A percentile compares a stretch with the other conserved stretches of the same genome.
Conservation (phyloP, 1,140 invertebrate species). For the Saccostrea cuccullata region DNA sequence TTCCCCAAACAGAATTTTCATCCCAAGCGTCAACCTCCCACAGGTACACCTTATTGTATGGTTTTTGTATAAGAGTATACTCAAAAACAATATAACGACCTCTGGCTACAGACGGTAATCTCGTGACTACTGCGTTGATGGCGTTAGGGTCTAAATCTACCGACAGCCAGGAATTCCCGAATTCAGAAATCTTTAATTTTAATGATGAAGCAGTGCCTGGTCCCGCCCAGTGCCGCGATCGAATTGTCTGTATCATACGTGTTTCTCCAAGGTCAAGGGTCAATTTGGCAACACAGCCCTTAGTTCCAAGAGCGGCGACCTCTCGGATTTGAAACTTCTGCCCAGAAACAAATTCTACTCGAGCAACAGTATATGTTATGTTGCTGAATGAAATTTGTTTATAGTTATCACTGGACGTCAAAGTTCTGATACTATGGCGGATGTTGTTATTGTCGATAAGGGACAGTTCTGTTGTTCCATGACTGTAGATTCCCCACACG, state of each 20-base stretch:
- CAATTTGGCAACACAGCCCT: conserved; percentile 57
- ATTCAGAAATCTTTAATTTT: conserved; percentile 52
- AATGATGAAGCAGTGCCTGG: conserved; percentile 48
- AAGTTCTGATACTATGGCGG: conserved; percentile 44
- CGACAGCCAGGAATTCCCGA: conserved; percentile 53
- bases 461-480: conserved; percentile 41
- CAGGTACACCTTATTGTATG: conserved; percentile 61
- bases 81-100: conserved; percentile 55
- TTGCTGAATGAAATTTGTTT: conserved; percentile 50
- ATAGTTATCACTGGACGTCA: conserved; percentile 59
- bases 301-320: conserved; percentile 54
- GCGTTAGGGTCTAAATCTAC: conserved; percentile 60
- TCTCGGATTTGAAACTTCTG: conserved; percentile 58
- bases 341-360: conserved; percentile 53
- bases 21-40: conserved; percentile 68
- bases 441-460: conserved; percentile 5
- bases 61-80: conserved; percentile 50
- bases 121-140: conserved; percentile 55
- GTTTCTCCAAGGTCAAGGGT: conserved; percentile 59
- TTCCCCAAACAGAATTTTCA: conserved; percentile 57
- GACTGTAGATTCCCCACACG: conserved; percentile 53
- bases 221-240: conserved; percentile 67
- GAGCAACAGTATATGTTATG: conserved; percentile 39
- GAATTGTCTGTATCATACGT: conserved; percentile 51
- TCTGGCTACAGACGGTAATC: conserved; percentile 5